Percentiles rank a stretch among this genome's conserved stretches.
phyloP scores from a whole-genome alignment of 2,113 vertebrate genomes.

The Ceyx melanurus region DNA sequence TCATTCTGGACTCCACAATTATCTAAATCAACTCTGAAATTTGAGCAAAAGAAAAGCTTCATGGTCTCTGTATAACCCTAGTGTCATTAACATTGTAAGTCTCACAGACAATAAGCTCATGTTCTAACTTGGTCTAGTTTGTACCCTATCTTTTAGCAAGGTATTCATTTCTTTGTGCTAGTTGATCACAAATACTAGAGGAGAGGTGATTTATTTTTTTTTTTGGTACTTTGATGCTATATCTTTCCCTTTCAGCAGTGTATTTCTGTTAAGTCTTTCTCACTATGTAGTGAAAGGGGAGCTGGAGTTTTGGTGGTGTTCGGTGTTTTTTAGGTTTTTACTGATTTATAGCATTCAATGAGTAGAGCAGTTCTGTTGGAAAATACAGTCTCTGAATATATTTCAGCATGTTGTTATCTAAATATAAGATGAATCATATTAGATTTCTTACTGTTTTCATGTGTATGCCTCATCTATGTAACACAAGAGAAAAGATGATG shows the following conservation, averaged over 20 bases:
- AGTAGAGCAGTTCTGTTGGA: not conserved
- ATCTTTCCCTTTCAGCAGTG: not conserved
- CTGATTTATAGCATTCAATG: not conserved
- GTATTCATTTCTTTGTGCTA: not conserved
- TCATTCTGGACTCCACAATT: not conserved
- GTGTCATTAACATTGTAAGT: not conserved
- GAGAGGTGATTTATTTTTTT: not conserved
- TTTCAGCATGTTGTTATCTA: not conserved
- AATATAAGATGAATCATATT: not conserved
- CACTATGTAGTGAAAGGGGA: not conserved
- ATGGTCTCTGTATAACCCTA: not conserved
- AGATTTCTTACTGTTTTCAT: not conserved
- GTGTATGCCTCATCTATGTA: not conserved
- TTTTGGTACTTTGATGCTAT: not conserved
- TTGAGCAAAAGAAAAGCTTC: not conserved
- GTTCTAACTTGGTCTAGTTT: not conserved
- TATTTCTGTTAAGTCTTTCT: not conserved
- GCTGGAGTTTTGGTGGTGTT: not conserved
- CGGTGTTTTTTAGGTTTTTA: not conserved
- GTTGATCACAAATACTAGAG: not conserved
- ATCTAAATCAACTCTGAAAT: not conserved
- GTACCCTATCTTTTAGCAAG: not conserved
- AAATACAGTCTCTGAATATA: not conserved
- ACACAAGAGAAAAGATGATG: not conserved
- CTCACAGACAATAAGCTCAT: not conserved